Evolutionary conservation across 1,140 invertebrate species (phyloP).

Genomic region (Vanessa atalanta): DNA sequence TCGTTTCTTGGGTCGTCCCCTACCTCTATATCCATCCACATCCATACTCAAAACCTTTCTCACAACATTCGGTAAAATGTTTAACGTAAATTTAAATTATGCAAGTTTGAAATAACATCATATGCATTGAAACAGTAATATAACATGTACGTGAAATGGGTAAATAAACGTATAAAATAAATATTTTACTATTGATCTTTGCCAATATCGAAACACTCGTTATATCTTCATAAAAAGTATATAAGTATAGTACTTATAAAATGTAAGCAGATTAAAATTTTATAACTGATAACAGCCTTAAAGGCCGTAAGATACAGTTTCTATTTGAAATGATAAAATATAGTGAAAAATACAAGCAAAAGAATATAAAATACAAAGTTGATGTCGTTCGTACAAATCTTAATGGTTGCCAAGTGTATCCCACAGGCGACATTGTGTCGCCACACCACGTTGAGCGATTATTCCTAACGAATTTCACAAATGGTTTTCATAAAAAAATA

Average conservation of each 20-base stretch:
- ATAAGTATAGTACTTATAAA: too few species aligned
- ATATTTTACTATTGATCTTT: too few species aligned
- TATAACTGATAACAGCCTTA: too few species aligned
- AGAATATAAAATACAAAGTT: not conserved
- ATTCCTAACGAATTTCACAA: slow-evolving; percentile 26
- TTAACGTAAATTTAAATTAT: not conserved
- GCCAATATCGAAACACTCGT: too few species aligned
- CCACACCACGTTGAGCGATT: slow-evolving; percentile 21
- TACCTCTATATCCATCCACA: too few species aligned
- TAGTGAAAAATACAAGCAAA: not conserved
- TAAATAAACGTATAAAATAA: not conserved
- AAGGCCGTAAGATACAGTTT: too few species aligned
- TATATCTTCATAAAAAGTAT: too few species aligned
- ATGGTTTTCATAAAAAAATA: slow-evolving; percentile 5
- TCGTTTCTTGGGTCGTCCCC: too few species aligned
- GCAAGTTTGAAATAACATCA: not conserved
- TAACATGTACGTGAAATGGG: too few species aligned
- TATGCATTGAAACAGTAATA: not conserved
- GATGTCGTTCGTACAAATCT: slow-evolving; percentile 1
- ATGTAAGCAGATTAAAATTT: too few species aligned
- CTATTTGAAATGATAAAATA: not conserved
- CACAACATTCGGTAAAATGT: slow-evolving; percentile 26
- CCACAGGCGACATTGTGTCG: slow-evolving; percentile 25
- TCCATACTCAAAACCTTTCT: too few species aligned
- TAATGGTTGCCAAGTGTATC: slow-evolving; percentile 21